Evolutionary conservation across 2,113 vertebrate species (phyloP), one percentile per base, ranked within the genome.

Genomic region (Indicator maculatus): DNA sequence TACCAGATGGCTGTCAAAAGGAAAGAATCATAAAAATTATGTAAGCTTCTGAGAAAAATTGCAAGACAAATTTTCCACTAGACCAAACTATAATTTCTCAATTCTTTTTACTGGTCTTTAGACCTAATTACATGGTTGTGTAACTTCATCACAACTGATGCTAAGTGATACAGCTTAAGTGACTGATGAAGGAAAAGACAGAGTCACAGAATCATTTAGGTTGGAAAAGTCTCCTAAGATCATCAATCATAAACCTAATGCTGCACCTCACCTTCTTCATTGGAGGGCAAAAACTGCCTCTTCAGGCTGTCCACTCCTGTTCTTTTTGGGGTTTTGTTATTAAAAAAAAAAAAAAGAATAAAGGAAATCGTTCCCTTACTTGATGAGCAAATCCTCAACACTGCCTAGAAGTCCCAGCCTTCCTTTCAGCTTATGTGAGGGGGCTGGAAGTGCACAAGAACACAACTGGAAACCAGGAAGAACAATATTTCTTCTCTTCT

Each of bases 371-470:
- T 60, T 16, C 5, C 7, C 16, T 30, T 39, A 63, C 23, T 70
- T 21, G 45, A 33, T 6, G 27, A 50, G 50, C 47, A 79, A 63
- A 69, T 9, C 21, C 1, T 0, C n/a, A 73, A 61, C 12, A 66
- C 30, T 16, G 23, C 13, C 23, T 63, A 5, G 3, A 64, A 59
- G 36, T 30, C 41, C 23, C 56, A 64, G 7, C 23, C 19, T 64
- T 41, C 39, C 55, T 28, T 0, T 3, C 16, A 28, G 41, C 47
- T 75, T 64, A 52, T 1, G 1, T 5, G 17, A 38, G 4, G 31
- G 16, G 27, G 19, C 33, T 60, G 19, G 44, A 75, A 55, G 28
- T 2, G 12, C 70, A 33, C 12, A 64, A 64, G 24, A 89, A 47
- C 26, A 59, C 58, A 71, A 47, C 47, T 10, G 56, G n/a, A 50